A percentile compares a stretch with the other conserved stretches of the same genome.
Conservation (phyloP, 2,113 vertebrate species). For the Copsychus sechellarum region DNA sequence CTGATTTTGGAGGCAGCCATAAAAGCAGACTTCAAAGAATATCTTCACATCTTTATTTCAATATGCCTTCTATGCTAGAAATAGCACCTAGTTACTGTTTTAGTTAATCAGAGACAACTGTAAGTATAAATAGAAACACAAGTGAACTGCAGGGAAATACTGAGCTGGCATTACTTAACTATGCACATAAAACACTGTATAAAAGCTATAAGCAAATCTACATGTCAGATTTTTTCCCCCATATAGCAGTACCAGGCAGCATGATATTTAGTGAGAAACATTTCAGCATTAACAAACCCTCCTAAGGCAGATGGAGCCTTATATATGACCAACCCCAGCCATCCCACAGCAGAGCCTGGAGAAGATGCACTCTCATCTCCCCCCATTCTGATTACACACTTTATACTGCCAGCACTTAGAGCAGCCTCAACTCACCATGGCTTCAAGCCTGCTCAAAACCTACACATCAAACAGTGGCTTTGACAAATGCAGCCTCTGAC, state of each 20-base stretch:
- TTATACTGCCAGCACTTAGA: background rate
- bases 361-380: background rate
- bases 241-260: background rate
- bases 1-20: background rate
- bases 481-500: background rate
- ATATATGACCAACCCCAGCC: too few relatives aligned
- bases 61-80: background rate
- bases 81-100: constrained; percentile 34
- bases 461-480: background rate
- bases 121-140: constrained; percentile 9
- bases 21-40: constrained; percentile 18
- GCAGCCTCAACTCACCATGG: background rate
- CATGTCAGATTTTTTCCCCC: background rate
- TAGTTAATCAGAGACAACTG: constrained; percentile 18
- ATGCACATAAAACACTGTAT: background rate
- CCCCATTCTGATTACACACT: background rate
- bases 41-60: constrained; percentile 10
- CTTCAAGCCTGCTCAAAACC: background rate
- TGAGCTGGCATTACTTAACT: background rate
- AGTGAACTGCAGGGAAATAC: constrained; percentile 1
- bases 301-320: background rate
- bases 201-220: background rate
- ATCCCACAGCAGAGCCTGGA: too few relatives aligned
- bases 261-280: background rate
- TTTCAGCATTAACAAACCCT: background rate